Conservation (phyloP, 2,113 vertebrate genomes). For the Pelecanus crispus region DNA sequence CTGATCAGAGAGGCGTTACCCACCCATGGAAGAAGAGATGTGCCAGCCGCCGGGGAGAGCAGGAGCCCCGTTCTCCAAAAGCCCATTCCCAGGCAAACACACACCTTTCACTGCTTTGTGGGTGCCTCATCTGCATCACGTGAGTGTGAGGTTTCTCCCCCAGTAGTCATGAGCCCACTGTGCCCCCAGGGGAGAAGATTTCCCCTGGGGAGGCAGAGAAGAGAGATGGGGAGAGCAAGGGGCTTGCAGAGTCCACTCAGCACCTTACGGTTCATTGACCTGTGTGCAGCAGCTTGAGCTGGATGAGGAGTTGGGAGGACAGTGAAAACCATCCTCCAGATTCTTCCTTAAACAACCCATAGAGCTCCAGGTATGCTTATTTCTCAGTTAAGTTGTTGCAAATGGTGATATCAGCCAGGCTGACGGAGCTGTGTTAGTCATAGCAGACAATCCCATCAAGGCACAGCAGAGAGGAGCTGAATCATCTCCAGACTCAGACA, state of each 20-base stretch:
- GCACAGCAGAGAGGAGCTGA: neutral
- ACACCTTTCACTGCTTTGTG: neutral
- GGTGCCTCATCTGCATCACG: neutral
- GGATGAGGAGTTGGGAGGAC: neutral
- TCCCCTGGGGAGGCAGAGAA: neutral
- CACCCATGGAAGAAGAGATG: neutral
- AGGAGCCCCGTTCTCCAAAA: neutral
- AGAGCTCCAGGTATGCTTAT: neutral
- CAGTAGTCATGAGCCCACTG: neutral
- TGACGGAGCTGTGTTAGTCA: neutral
- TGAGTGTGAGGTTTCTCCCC: neutral
- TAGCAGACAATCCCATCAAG: neutral
- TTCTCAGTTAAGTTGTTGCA: neutral
- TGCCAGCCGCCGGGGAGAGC: neutral
- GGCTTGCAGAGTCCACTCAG: accelerated
- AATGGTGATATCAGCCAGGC: neutral
- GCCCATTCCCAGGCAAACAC: neutral
- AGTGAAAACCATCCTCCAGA: neutral
- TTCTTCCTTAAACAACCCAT: neutral
- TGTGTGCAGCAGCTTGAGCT: neutral
- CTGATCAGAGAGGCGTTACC: neutral
- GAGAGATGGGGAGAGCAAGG: neutral
- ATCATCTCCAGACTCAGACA: neutral
- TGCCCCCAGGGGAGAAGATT: neutral
- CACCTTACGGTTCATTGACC: neutral